Base-by-base conservation (phyloP, 2,797 vertebrate genomes). In the Tachyglossus aculeatus region DNA sequence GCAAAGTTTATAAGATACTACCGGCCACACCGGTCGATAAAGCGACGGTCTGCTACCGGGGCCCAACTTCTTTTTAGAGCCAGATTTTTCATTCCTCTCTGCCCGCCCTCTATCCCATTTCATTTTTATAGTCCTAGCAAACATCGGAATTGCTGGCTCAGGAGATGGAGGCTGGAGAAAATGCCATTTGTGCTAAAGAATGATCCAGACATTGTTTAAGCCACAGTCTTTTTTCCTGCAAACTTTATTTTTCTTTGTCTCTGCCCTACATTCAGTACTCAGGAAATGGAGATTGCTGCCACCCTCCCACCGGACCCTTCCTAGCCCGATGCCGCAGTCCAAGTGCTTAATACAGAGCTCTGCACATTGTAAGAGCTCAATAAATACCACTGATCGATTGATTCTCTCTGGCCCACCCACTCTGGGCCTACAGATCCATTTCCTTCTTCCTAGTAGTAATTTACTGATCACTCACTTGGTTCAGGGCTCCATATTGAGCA, bases 71-170 rank as follows among this genome's bases (percentile, higher is more conserved):
- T 53, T 44, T 5, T 22, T 36, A 47, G 24, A 56, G 29, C 12
- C 36, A 53, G 15, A 16, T 21, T 68, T n/a, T 78, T 66, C 18
- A 56, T 39, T n/a, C 44, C 27, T 39, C 29, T 10, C 18, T n/a
- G n/a, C n/a, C n/a, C n/a, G n/a, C 65, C 45, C 32, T 40, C 31
- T 29, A 51, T 14, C 12, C 24, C 52, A 24, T 59, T 63, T 43
- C 48, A 25, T 21, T 71, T 77, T 80, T 54, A 68, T 34, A 54
- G 10, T 51, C 50, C 80, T 41, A 50, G 19, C 5, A 66, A 11
- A 45, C 13, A 24, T 57, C 25, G 68, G 52, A 71, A 86, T 53
- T 31, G 55, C 33, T 76, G 33, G 25, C 33, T 76, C 55, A 63
- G 59, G 29, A 72, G 77, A 48, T 9, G 34, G 25, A 45, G 1